Conservation (phyloP, 2,888 invertebrate species). For the Yponomeuta sedellus region DNA sequence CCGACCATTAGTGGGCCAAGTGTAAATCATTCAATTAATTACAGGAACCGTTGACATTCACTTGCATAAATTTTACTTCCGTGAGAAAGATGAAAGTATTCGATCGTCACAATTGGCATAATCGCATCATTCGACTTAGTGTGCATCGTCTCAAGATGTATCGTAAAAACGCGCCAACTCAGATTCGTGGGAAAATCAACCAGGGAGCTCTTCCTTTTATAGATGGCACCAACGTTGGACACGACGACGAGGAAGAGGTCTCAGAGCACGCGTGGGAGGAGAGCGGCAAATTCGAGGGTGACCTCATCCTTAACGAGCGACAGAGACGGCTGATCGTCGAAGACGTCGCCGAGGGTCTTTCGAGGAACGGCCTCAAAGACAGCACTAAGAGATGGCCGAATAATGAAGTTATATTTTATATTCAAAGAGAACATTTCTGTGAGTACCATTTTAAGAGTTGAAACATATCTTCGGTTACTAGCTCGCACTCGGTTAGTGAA, state of each 20-base stretch:
- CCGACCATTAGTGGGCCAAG: not conserved
- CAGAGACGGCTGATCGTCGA: slow-evolving; percentile 62
- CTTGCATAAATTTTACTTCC: not conserved
- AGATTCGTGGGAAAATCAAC: not conserved
- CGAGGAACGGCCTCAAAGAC: slow-evolving; percentile 63
- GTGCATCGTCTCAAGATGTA: not conserved
- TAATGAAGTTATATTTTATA: slow-evolving; percentile 63
- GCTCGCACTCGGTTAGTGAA: no score
- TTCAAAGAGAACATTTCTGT: slow-evolving; percentile 67
- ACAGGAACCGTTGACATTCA: not conserved
- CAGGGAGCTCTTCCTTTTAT: not conserved
- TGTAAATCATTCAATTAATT: not conserved
- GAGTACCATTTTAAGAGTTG: slow-evolving; percentile 32
- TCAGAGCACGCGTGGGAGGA: slow-evolving; percentile 69
- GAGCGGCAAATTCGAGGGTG: slow-evolving; percentile 73
- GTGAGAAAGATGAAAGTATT: not conserved
- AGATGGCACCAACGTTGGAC: slow-evolving; percentile 22
- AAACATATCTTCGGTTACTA: no score
- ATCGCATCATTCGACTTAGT: not conserved
- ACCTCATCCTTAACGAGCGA: slow-evolving; percentile 64
- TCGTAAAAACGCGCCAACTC: not conserved
- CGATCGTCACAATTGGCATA: not conserved
- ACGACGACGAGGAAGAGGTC: slow-evolving; percentile 49
- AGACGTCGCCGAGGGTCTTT: slow-evolving; percentile 58
- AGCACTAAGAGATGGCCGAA: slow-evolving; percentile 66